Evolutionary conservation across 2,113 vertebrate species (phyloP).

Genomic region (Calidris pygmaea): DNA sequence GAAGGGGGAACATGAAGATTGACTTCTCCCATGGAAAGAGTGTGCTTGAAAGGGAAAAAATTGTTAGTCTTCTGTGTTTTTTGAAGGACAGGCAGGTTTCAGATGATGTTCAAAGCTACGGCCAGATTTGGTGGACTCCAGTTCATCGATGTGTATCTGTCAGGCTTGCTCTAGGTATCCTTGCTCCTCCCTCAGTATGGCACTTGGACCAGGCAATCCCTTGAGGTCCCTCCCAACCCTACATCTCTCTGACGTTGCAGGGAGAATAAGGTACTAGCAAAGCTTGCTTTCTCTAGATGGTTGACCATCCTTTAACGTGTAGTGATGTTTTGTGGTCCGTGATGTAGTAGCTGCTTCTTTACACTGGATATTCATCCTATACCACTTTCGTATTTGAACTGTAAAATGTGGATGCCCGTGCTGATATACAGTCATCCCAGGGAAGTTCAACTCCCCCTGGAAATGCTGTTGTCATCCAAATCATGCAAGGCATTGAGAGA

Average conservation of each 20-base stretch:
- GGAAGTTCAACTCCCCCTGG: not conserved
- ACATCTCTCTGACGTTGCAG: not conserved
- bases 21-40: not conserved
- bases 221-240: not conserved
- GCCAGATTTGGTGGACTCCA: not conserved
- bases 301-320: not conserved
- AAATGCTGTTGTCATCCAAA: not conserved
- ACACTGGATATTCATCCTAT: not conserved
- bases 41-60: not conserved
- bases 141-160: not conserved
- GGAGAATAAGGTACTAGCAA: not conserved
- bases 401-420: accelerated
- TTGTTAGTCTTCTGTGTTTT: not conserved
- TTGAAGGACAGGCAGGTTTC: not conserved
- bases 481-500: not conserved
- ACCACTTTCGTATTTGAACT: not conserved
- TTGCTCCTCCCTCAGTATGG: not conserved
- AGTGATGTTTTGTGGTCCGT: not conserved
- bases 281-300: not conserved
- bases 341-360: not conserved
- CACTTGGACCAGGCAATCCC: not conserved
- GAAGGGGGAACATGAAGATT: not conserved
- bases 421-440: not conserved
- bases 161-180: not conserved
- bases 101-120: not conserved